phyloP scores from a whole-genome alignment of 2,797 vertebrate genomes.

The Kryptopterus vitreolus region DNA sequence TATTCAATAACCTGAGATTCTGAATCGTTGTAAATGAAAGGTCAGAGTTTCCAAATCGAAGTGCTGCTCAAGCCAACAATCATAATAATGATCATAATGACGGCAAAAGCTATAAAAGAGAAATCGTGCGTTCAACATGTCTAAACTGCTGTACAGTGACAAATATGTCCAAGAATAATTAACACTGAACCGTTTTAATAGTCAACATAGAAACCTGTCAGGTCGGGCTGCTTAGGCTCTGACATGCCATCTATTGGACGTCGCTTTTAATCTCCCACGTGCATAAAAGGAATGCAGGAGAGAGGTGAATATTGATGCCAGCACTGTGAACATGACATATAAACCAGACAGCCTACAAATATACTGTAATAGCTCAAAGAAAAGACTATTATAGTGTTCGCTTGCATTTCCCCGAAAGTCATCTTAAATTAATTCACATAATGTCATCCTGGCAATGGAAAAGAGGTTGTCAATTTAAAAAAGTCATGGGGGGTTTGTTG shows the following conservation, averaged over 20 bases:
- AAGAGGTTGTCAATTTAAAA: neutral
- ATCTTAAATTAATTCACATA: neutral
- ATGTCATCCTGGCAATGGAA: neutral
- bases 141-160: neutral
- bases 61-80: neutral
- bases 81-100: neutral
- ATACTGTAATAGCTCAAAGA: neutral
- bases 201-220: neutral
- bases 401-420: neutral
- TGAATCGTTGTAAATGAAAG: neutral
- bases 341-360: neutral
- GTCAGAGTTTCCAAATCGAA: neutral
- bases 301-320: neutral
- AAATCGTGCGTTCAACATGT: neutral
- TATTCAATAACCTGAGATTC: neutral
- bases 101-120: neutral
- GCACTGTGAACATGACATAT: neutral
- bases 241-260: neutral
- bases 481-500: neutral
- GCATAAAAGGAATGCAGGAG: neutral
- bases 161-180: neutral
- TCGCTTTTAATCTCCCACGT: neutral
- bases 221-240: neutral
- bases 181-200: neutral
- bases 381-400: neutral